Conservation (phyloP, 2,113 vertebrate genomes). For the Ptilonorhynchus violaceus region DNA sequence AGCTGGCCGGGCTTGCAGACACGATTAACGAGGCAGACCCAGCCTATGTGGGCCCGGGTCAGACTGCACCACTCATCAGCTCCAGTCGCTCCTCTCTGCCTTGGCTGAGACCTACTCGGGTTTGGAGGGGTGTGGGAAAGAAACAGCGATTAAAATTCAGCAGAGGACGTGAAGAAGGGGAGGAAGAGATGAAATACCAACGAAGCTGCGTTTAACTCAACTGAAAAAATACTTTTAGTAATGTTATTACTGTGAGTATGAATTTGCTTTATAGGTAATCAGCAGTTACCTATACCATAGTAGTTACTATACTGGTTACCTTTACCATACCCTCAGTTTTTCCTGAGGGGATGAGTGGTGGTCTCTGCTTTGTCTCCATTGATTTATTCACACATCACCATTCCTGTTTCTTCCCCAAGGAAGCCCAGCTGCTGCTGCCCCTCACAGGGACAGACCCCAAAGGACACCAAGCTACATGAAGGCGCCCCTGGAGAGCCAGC, state of each 20-base stretch:
- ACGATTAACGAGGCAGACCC: neutral
- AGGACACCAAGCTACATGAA: rapidly evolving
- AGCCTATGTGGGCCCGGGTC: neutral
- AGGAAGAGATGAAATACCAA: neutral
- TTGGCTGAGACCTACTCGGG: neutral
- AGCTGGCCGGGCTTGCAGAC: neutral
- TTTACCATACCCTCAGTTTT: no score
- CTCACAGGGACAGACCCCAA: neutral
- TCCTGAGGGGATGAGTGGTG: neutral
- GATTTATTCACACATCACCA: neutral
- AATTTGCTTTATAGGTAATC: neutral
- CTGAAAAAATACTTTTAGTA: neutral
- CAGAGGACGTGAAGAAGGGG: neutral
- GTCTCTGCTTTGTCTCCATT: neutral
- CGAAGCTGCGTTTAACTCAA: neutral
- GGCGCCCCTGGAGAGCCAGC: neutral
- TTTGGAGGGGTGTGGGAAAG: neutral
- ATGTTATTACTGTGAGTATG: neutral
- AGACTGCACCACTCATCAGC: neutral
- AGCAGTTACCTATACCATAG: no score
- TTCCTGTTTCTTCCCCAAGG: neutral
- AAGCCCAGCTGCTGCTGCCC: neutral
- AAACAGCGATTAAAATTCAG: neutral
- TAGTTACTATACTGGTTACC: no score
- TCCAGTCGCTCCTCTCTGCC: neutral